Evolutionary conservation across 2,797 vertebrate species (phyloP).

Genomic region (Galagoides demidoff): DNA sequence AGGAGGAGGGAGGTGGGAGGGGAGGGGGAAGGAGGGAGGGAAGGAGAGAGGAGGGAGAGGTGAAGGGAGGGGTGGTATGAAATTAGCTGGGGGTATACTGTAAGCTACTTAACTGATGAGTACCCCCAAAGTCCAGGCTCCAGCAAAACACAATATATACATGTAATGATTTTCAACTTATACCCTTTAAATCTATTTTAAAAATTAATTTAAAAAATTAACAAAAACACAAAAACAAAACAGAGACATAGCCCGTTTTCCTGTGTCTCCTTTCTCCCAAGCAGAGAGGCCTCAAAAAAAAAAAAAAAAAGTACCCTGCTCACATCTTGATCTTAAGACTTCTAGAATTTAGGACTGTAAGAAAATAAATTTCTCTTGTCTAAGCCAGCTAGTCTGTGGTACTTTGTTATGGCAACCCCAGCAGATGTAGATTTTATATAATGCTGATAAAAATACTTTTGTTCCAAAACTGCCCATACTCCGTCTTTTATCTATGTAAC

Average conservation of each 20-base stretch:
- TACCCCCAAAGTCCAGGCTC: too few relatives aligned
- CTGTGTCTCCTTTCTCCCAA: neutral
- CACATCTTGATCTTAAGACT: neutral
- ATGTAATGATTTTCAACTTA: too few relatives aligned
- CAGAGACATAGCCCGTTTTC: neutral
- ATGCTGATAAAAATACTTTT: neutral
- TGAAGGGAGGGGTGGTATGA: too few relatives aligned
- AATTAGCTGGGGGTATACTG: too few relatives aligned
- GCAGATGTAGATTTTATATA: neutral
- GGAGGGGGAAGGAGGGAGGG: too few relatives aligned
- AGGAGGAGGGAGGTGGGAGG: too few relatives aligned
- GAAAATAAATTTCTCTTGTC: neutral
- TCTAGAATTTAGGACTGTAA: neutral
- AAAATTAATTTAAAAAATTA: too few relatives aligned
- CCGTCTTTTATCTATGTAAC: neutral
- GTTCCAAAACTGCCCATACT: neutral
- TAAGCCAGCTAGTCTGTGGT: neutral
- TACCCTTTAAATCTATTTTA: too few relatives aligned
- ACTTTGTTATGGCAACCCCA: neutral
- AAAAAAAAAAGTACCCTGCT: neutral
- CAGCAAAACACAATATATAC: too few relatives aligned
- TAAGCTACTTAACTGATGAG: too few relatives aligned
- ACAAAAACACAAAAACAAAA: neutral
- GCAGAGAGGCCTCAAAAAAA: neutral
- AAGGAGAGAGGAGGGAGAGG: accelerated